Evolutionary conservation across 2,888 invertebrate species (phyloP).

Genomic region (Cotesia congregata): DNA sequence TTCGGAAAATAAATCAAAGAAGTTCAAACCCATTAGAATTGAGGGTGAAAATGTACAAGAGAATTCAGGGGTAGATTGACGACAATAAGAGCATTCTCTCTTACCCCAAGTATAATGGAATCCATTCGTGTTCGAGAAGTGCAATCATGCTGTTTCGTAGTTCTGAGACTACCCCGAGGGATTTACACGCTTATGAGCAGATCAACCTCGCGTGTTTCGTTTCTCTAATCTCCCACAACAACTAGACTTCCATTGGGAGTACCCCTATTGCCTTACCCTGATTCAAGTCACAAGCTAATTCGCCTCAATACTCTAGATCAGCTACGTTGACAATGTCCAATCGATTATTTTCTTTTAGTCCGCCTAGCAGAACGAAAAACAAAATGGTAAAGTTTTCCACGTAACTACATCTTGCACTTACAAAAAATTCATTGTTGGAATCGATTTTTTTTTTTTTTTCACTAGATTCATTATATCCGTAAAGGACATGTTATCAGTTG

Average conservation of each 20-base stretch:
- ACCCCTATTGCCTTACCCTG: constrained; percentile 32
- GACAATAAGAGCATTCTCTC: constrained; percentile 40
- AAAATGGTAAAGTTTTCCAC: not conserved
- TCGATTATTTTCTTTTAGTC: constrained; percentile 49
- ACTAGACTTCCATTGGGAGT: constrained; percentile 13
- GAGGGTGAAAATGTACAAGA: constrained; percentile 19
- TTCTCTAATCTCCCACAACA: constrained; percentile 32
- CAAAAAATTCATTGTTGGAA: too few species aligned
- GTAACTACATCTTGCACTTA: not conserved
- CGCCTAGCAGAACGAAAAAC: constrained; percentile 50
- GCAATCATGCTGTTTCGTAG: constrained; percentile 70
- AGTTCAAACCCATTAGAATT: constrained; percentile 3
- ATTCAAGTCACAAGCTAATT: constrained; percentile 38
- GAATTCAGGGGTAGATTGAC: constrained; percentile 38
- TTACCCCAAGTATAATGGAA: constrained; percentile 64
- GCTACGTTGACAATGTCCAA: constrained; percentile 41
- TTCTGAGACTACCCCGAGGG: constrained; percentile 67
- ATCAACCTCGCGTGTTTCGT: constrained; percentile 63
- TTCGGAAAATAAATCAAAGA: not conserved
- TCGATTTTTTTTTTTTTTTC: too few species aligned
- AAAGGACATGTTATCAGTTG: too few species aligned
- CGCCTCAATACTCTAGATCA: constrained; percentile 15
- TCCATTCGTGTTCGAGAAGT: constrained; percentile 65
- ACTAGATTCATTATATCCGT: too few species aligned
- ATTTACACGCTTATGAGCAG: constrained; percentile 68